Evolutionary conservation across 2,113 vertebrate genomes (phyloP).

Genomic region (Dipodomys stephensi): DNA sequence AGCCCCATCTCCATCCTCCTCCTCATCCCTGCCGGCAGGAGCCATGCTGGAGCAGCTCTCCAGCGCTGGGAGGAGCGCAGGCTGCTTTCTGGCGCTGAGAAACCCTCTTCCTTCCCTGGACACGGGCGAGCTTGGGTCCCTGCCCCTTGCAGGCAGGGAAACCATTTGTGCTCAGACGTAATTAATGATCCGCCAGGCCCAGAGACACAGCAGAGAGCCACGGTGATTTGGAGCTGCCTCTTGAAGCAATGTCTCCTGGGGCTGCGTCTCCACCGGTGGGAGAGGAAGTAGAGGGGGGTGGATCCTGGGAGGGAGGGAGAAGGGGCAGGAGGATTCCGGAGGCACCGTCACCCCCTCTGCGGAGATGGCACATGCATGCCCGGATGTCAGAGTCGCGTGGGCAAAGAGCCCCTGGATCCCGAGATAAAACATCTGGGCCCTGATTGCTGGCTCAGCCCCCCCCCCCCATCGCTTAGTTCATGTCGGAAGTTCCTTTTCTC

Average conservation of each 20-base stretch:
- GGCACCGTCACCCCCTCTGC: too few relatives aligned
- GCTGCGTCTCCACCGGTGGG: neutral
- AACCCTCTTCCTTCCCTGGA: neutral
- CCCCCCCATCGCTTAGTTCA: too few relatives aligned
- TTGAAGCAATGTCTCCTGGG: neutral
- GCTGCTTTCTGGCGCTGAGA: constrained; percentile 51
- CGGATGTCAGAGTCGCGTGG: neutral
- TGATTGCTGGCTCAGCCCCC: neutral
- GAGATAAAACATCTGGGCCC: neutral
- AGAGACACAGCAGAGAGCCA: neutral
- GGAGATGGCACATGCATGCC: rapidly evolving
- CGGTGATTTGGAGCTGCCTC: neutral
- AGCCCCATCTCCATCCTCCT: constrained; percentile 27
- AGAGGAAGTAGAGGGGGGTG: neutral
- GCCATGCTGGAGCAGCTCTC: neutral
- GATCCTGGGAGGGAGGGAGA: neutral
- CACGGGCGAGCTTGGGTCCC: neutral
- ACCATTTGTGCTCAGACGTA: constrained; percentile 39
- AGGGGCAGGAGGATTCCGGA: rapidly evolving
- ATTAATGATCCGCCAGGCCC: constrained; percentile 70
- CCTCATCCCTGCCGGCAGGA: constrained; percentile 30
- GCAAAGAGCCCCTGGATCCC: neutral
- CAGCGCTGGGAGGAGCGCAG: neutral
- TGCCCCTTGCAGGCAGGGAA: neutral
- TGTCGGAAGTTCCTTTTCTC: neutral